These are phyloP conservation scores for Lordiphosa collinella DNA, from an alignment of 1,140 invertebrate genomes.

Conservation along the genomic window DNA sequence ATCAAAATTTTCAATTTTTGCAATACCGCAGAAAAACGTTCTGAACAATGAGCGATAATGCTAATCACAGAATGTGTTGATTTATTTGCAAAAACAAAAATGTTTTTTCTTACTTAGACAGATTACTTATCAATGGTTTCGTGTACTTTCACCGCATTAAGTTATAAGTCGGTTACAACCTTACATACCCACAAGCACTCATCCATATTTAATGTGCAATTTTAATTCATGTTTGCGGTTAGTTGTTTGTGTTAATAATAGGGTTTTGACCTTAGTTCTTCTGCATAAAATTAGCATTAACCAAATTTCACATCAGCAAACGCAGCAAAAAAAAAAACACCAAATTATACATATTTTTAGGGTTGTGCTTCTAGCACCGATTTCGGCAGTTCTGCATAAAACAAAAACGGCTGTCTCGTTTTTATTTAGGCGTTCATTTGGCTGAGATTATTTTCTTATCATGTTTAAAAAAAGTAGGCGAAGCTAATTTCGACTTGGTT, in stretches of 20 bases:
- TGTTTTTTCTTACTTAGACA: too few species aligned
- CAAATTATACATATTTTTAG: not conserved
- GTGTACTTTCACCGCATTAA: too few species aligned
- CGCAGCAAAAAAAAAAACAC: slow-evolving; percentile 1
- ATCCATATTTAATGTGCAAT: slow-evolving; percentile 11
- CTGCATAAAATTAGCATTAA: slow-evolving; percentile 43
- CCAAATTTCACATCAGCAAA: slow-evolving; percentile 34
- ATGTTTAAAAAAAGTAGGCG: too few species aligned
- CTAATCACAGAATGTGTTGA: too few species aligned
- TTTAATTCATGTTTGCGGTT: slow-evolving; percentile 40
- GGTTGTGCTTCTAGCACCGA: not conserved
- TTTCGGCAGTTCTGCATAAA: slow-evolving; percentile 13
- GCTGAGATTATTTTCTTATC: too few species aligned
- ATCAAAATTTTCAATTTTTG: too few species aligned
- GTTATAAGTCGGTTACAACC: not conserved
- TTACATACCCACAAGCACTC: slow-evolving; percentile 3
- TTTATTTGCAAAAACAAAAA: too few species aligned
- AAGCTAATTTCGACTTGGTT: slow-evolving; percentile 6
- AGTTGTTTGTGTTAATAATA: slow-evolving; percentile 50
- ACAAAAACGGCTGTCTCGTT: not conserved
- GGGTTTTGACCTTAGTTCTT: slow-evolving; percentile 14
- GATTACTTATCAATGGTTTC: too few species aligned
- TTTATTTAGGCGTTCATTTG: not conserved
- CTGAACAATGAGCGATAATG: too few species aligned
- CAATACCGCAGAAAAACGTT: too few species aligned